Base-by-base conservation (phyloP, 2,888 invertebrate species). In the Sphaerophoria taeniata region DNA sequence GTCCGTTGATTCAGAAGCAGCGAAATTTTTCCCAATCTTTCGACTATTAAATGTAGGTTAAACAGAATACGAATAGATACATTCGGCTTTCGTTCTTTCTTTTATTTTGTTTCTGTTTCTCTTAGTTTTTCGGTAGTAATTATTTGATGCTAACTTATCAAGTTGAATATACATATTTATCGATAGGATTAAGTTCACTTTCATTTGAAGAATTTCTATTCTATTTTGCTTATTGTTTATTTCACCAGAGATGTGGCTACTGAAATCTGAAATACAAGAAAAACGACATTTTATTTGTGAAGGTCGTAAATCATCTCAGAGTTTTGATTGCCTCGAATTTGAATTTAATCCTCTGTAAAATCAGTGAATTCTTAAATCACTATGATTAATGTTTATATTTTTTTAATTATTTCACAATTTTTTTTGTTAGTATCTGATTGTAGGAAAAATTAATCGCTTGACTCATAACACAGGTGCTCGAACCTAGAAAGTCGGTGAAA, bases 141-240 rank as follows among this genome's bases (percentile, higher is more conserved):
- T 24, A 78, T 78, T 47, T 72, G 45, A 74, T 65, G 56, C 58
- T 78, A 60, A 71, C 49, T 53, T 51, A 3, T 24, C 12, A 7
- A 3, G 55, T 36, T 39, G 61, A 34, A 73, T 72, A 67, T 65
- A 51, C 33, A 24, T 16, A 60, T 47, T 58, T 53, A 49, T 49
- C 43, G 14, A 34, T 51, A 11, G 65, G 36, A 83, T 73, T 69
- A 56, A 82, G 67, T 83, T 83, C 47, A 45, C 65, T 83, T 83
- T 82, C 82, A 36, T 72, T 73, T 34, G 61, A 14, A 31, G 56
- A 60, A 77, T 76, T 65, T 5, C 9, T 53, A n/a, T 14, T 49
- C 6, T 36, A 16, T 71, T 65, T 33, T 11, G 2, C 14, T 63
- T 36, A 34, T 43, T 43, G 9, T 56, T 43, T 55, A 77, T 61